phyloP scores from a whole-genome alignment of 1,140 invertebrate genomes.

The Magallana angulata region DNA sequence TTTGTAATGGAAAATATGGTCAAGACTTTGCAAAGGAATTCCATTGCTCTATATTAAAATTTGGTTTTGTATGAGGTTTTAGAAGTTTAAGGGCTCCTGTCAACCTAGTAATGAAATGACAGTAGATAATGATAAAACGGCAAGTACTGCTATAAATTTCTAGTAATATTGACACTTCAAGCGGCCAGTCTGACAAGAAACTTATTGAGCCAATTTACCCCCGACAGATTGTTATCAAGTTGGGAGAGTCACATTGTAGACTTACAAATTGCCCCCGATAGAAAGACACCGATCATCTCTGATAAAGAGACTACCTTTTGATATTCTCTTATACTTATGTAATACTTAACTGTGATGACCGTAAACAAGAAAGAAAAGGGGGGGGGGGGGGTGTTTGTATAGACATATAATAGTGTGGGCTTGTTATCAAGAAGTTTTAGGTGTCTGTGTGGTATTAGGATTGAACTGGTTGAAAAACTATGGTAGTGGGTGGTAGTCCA shows the following conservation, averaged over 20 bases:
- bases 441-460: neutral
- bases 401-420: neutral
- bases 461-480: neutral
- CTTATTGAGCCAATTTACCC: neutral
- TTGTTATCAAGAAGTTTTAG: neutral
- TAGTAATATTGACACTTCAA: neutral
- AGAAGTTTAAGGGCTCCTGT: too few relatives aligned
- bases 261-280: neutral
- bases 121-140: neutral
- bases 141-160: neutral
- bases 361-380: too few relatives aligned
- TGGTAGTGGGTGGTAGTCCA: too few relatives aligned
- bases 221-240: neutral
- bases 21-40: too few relatives aligned
- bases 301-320: slow-evolving; percentile 9
- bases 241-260: neutral
- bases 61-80: too few relatives aligned
- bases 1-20: too few relatives aligned
- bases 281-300: neutral
- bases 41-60: too few relatives aligned
- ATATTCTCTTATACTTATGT: slow-evolving; percentile 2
- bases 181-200: neutral
- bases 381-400: too few relatives aligned
- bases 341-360: neutral
- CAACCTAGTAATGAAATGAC: neutral